These are phyloP conservation scores for Chymomyza procnemis DNA, from an alignment of 2,888 invertebrate species.

Conservation along the genomic window DNA sequence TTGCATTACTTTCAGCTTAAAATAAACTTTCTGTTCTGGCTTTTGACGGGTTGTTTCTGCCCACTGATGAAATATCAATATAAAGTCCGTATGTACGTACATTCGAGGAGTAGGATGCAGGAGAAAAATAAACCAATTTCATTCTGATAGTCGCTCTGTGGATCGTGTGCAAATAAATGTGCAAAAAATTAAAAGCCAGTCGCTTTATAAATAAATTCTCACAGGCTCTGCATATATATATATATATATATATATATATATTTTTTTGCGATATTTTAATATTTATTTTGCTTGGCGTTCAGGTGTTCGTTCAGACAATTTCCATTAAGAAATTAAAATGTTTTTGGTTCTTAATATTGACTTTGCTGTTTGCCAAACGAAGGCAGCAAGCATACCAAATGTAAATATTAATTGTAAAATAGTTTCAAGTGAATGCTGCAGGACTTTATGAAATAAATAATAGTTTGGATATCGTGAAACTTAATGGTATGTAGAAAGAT, in stretches of 20 bases:
- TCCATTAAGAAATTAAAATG: slow-evolving; percentile 55
- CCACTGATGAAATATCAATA: slow-evolving; percentile 56
- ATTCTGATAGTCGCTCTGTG: slow-evolving; percentile 46
- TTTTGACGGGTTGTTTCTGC: slow-evolving; percentile 4
- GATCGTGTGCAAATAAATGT: slow-evolving; percentile 1
- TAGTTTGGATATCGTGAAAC: no score
- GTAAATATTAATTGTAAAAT: background rate
- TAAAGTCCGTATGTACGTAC: slow-evolving; percentile 25
- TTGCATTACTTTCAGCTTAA: slow-evolving; percentile 19
- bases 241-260: slow-evolving; percentile 30
- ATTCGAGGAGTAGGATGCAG: no score
- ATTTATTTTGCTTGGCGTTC: slow-evolving; percentile 35
- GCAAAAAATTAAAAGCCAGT: slow-evolving; percentile 1
- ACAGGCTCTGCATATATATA: slow-evolving; percentile 45
- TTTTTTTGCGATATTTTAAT: slow-evolving; percentile 9
- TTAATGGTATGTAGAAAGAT: no score
- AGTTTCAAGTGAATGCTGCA: background rate
- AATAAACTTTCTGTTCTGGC: slow-evolving; percentile 28
- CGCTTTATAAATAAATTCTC: slow-evolving; percentile 39
- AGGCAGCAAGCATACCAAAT: background rate
- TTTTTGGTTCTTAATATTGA: background rate
- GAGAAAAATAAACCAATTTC: slow-evolving; percentile 42
- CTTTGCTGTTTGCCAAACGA: background rate
- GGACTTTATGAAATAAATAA: no score
- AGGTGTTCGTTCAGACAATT: slow-evolving; percentile 24